phyloP scores from a whole-genome alignment of 2,113 vertebrate species.

The Hemibagrus wyckioides region DNA sequence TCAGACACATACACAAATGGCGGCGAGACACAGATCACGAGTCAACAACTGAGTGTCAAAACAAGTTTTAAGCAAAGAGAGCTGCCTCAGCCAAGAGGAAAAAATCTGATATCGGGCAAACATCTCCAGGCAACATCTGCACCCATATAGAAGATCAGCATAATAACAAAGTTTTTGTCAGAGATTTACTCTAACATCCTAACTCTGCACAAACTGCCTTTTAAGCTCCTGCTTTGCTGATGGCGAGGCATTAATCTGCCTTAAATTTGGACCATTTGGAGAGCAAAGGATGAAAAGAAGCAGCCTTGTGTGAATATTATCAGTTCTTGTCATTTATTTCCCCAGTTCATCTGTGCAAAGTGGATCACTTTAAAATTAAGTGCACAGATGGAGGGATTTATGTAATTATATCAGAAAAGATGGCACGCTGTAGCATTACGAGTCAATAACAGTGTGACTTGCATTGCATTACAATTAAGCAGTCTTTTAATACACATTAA shows the following conservation, averaged over 20 bases:
- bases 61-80: conserved; percentile 24
- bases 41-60: conserved; percentile 28
- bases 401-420: conserved; percentile 22
- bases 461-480: not conserved
- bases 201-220: conserved; percentile 24
- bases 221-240: conserved; percentile 32
- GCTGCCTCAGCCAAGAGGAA: conserved; percentile 1
- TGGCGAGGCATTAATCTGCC: conserved; percentile 23
- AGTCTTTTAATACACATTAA: conserved; percentile 1
- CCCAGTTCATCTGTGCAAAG: conserved; percentile 18
- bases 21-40: not conserved
- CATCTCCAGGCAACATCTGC: conserved; percentile 41
- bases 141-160: conserved; percentile 14
- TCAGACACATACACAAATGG: conserved; percentile 5
- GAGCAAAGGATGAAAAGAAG: not conserved
- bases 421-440: not conserved
- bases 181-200: conserved; percentile 27
- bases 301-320: conserved; percentile 18
- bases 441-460: not conserved
- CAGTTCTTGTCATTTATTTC: conserved; percentile 4
- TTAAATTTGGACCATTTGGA: not conserved
- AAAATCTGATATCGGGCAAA: conserved; percentile 36
- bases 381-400: conserved; percentile 22
- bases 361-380: conserved; percentile 26
- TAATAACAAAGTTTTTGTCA: conserved; percentile 40